phyloP scores from a whole-genome alignment of 2,797 vertebrate genomes.

The Emydoidea blandingii region DNA sequence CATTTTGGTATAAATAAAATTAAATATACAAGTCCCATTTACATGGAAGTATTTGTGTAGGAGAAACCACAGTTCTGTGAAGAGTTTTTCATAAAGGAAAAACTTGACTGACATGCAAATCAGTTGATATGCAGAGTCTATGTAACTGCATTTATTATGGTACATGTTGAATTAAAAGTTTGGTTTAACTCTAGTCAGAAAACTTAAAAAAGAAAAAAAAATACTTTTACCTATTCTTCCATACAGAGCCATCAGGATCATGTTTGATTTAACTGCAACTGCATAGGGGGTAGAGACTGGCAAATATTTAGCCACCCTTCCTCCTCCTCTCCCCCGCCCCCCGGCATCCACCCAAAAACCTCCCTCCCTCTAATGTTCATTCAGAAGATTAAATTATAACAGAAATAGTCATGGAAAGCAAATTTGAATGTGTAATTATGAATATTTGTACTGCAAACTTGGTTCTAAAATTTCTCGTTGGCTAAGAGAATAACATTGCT shows the following conservation, averaged over 20 bases:
- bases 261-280: background rate
- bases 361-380: background rate
- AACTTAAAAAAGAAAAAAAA: background rate
- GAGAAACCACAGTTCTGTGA: accelerated
- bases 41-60: accelerated
- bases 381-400: background rate
- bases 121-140: background rate
- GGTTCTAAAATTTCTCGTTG: background rate
- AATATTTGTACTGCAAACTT: background rate
- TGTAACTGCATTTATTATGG: background rate
- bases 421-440: background rate
- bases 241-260: accelerated
- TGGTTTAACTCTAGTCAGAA: background rate
- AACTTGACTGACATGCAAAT: background rate
- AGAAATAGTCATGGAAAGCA: background rate
- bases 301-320: background rate
- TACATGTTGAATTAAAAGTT: background rate
- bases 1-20: background rate
- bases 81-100: background rate
- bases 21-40: background rate
- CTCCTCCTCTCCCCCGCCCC: background rate
- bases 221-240: background rate
- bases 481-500: background rate
- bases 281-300: background rate
- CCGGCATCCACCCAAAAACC: background rate